These are phyloP conservation scores for Apamea anceps DNA, from an alignment of 2,888 invertebrate species.

Conservation along the genomic window DNA sequence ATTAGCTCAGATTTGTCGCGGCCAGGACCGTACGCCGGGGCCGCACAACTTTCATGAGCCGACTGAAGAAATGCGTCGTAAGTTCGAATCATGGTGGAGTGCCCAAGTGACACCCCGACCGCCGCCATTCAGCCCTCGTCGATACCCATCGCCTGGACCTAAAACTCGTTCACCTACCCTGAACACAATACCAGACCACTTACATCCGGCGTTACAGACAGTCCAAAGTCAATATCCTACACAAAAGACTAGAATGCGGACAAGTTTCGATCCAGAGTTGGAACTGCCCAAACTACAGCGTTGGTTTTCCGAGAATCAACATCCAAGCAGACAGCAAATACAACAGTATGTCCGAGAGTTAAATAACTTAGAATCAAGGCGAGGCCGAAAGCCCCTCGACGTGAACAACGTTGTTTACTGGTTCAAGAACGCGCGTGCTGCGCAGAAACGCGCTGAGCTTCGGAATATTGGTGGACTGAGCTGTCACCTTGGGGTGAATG, in stretches of 20 bases:
- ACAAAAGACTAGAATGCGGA: conserved; percentile 98
- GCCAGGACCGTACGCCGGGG: conserved; percentile 92
- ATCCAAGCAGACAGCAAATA: conserved; percentile 98
- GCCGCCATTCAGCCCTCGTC: conserved; percentile 87
- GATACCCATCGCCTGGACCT: conserved; percentile 87
- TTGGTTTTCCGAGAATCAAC: conserved; percentile 99
- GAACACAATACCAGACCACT: conserved; percentile 88
- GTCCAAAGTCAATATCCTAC: conserved; percentile 94
- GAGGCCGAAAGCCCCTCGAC: conserved; percentile 98
- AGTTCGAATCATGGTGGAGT: conserved; percentile 98
- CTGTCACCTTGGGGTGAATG: conserved; percentile 91
- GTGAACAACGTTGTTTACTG: conserved; percentile 99
- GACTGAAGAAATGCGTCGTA: conserved; percentile 95
- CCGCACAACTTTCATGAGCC: conserved; percentile 93
- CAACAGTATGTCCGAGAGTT: conserved; percentile 98
- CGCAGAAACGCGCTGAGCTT: conserved; percentile 97
- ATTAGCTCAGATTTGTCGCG: conserved; percentile 95
- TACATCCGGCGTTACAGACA: conserved; percentile 94
- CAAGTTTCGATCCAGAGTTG: conserved; percentile 98
- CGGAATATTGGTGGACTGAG: conserved; percentile 91
- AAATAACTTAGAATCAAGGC: conserved; percentile 97
- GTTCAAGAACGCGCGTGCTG: conserved; percentile 99
- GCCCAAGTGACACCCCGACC: conserved; percentile 92
- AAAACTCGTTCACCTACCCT: conserved; percentile 88
- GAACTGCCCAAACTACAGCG: conserved; percentile 98